Evolutionary conservation across 2,888 invertebrate genomes (phyloP).

Genomic region (Stenurella melanura): DNA sequence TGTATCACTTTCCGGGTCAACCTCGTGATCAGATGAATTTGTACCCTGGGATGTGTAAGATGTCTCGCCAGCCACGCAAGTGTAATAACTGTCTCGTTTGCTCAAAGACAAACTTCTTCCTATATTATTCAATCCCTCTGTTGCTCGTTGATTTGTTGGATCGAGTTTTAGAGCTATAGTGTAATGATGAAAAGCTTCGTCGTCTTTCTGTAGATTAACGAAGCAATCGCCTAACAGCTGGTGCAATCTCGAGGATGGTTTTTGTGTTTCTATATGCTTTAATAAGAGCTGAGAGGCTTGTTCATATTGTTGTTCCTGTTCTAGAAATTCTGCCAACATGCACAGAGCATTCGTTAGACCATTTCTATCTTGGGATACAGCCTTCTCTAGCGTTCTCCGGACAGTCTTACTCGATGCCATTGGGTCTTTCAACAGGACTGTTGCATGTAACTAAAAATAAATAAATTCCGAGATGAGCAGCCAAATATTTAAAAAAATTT

Average conservation of each 20-base stretch:
- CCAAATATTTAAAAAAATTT: too few species aligned
- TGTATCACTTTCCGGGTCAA: slow-evolving; percentile 69
- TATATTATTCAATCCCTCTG: slow-evolving; percentile 80
- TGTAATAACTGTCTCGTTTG: slow-evolving; percentile 75
- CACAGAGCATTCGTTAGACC: slow-evolving; percentile 82
- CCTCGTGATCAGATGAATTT: slow-evolving; percentile 70
- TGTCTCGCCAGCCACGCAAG: slow-evolving; percentile 74
- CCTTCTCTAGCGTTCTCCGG: slow-evolving; percentile 82
- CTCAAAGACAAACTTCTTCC: slow-evolving; percentile 72
- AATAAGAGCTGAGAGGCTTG: slow-evolving; percentile 82
- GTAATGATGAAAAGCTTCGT: slow-evolving; percentile 82
- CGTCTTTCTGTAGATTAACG: slow-evolving; percentile 78
- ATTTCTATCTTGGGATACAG: slow-evolving; percentile 82
- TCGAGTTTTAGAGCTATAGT: slow-evolving; percentile 81
- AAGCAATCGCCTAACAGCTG: slow-evolving; percentile 81
- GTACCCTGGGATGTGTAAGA: slow-evolving; percentile 74
- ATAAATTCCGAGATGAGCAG: background rate
- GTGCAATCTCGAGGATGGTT: slow-evolving; percentile 79
- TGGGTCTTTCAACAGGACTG: slow-evolving; percentile 82
- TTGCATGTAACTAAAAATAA: slow-evolving; percentile 82
- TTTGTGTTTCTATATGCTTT: slow-evolving; percentile 77
- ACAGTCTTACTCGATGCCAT: slow-evolving; percentile 77
- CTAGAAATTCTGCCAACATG: slow-evolving; percentile 82
- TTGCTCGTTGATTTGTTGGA: slow-evolving; percentile 78
- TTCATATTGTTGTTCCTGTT: slow-evolving; percentile 79